Base-by-base conservation (phyloP, 2,888 invertebrate genomes). In the Tortricodes alternella region DNA sequence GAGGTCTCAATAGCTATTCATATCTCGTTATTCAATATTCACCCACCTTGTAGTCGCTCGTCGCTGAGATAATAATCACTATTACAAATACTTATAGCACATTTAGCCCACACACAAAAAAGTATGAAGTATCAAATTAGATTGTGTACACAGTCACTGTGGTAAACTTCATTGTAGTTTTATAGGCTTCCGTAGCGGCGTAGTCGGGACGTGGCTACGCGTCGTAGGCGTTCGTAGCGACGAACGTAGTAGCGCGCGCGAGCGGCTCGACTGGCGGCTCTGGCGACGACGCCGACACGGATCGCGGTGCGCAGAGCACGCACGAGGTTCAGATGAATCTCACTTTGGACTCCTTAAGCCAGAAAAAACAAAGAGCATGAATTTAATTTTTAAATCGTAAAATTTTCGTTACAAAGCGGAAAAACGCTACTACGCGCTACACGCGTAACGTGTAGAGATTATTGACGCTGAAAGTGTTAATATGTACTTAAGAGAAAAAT, bases 201-300 rank as follows among this genome's bases (percentile, higher is more conserved):
- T 79, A 77, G 78, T 74, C 68, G 56, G 55, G 58, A 51, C 60
- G 61, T 49, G 44, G 76, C 80, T 81, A 81, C 83, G 78, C 62
- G 64, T 38, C 64, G 60, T 58, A 53, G n/a, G 57, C 53, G 29
- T 38, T 66, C 78, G 85, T 83, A 81, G 82, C 78, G 68, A 70
- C 83, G 78, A 66, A 70, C 83, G 87, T 85, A 87, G 84, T 80
- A 72, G 68, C 66, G 72, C 80, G 74, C 85, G 84, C 80, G 81
- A 75, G 62, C 74, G 76, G 76, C 72, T 69, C 80, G 76, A 87
- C 89, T 85, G 87, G 70, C 68, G 74, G 78, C 76, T 77, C 75
- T 76, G 71, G 71, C 68, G 73, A 71, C 73, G 76, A 74, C 80
- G 79, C 82, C 76, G 60, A 72, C 79, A 78, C 85, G 85, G 80